phyloP scores from a whole-genome alignment of 1,140 invertebrate species.

The Doryteuthis pealeii region DNA sequence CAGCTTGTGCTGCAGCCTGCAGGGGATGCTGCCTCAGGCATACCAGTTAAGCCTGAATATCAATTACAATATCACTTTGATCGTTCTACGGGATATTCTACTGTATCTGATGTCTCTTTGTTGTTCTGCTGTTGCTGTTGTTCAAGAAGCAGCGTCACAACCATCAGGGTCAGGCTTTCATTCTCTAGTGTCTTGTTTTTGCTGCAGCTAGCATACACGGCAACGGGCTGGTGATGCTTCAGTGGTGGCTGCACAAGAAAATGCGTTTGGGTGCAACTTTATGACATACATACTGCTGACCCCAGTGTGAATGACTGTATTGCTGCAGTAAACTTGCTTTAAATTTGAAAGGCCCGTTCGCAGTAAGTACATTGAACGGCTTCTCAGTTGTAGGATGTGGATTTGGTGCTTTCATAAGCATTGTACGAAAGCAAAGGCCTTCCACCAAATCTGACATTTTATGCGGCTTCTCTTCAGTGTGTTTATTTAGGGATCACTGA shows the following conservation, averaged over 20 bases:
- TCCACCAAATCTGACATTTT: conserved; percentile 31
- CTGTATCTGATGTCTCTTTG: neutral
- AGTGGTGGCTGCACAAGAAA: conserved; percentile 24
- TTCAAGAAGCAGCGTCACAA: neutral
- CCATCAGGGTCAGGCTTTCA: neutral
- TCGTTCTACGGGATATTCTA: neutral
- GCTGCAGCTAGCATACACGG: neutral
- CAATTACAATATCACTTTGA: neutral
- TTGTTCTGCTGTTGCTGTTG: neutral
- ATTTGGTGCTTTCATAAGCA: conserved; percentile 34
- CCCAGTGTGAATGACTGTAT: conserved; percentile 33
- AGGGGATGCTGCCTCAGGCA: neutral
- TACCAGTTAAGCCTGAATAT: neutral
- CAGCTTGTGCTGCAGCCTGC: neutral
- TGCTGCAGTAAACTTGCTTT: conserved; percentile 60
- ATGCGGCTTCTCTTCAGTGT: conserved; percentile 36
- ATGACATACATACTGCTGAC: conserved; percentile 31
- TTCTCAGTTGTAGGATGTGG: conserved; percentile 52
- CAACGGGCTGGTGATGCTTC: conserved; percentile 18
- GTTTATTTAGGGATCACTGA: conserved; percentile 40
- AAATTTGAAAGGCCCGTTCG: conserved; percentile 69
- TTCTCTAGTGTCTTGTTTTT: neutral
- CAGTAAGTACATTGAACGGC: conserved; percentile 69
- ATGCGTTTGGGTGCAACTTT: conserved; percentile 26
- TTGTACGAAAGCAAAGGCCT: conserved; percentile 34